phyloP scores from a whole-genome alignment of 2,888 invertebrate genomes.

The Sabellastarte sp. region DNA sequence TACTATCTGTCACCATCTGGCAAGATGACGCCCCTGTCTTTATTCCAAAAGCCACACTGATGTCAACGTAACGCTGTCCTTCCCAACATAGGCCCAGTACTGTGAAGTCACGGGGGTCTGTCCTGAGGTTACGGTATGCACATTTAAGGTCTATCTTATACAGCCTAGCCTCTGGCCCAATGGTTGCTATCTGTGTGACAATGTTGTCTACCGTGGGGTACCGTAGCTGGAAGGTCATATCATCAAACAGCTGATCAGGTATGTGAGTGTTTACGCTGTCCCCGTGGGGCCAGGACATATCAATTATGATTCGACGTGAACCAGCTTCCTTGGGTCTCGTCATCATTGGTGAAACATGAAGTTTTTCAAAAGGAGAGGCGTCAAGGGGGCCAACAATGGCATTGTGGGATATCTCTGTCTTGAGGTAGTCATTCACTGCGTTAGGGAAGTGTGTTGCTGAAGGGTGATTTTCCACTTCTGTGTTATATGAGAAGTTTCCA shows the following conservation, averaged over 20 bases:
- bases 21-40: too few species aligned
- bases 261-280: background rate
- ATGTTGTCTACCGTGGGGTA: background rate
- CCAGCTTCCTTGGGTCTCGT: background rate
- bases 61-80: too few species aligned
- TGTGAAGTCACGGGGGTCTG: too few species aligned
- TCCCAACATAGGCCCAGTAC: too few species aligned
- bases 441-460: background rate
- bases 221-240: background rate
- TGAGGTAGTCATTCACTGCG: background rate
- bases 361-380: background rate
- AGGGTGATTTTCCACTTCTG: background rate
- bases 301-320: background rate
- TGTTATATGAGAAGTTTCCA: too few species aligned
- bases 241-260: background rate
- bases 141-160: background rate
- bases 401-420: background rate
- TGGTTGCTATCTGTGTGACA: background rate
- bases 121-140: background rate
- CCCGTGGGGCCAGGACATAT: background rate
- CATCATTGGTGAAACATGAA: background rate
- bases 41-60: too few species aligned
- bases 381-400: background rate
- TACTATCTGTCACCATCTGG: too few species aligned
- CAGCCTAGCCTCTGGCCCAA: background rate